Evolutionary conservation across 2,113 vertebrate genomes (phyloP), one percentile per base, ranked within the genome.

Genomic region (Sorex araneus): DNA sequence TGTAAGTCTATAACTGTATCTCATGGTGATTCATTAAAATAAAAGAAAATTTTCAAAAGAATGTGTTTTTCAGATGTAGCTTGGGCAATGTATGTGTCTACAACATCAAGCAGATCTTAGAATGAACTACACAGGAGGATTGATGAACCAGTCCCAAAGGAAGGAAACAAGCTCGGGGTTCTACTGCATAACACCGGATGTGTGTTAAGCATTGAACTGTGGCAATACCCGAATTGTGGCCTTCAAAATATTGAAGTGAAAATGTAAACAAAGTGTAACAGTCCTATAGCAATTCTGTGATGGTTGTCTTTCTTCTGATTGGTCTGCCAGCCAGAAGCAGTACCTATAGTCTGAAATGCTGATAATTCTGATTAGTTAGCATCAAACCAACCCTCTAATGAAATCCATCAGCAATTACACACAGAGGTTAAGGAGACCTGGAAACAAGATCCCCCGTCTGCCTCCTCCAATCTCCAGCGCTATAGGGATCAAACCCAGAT

Each of bases 381-480:
- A 69, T 82, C 82, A 77, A 40, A 73, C 82, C 3, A n/a, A 67
- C 30, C 40, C 43, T 84, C 54, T 90, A 92, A 92, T 83, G 88
- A 57, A 93, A 88, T 34, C 91, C 54, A 8, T 80, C 40, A 47
- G 82, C 60, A 66, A 81, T 34, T 90, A 76, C 79, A 82, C 96
- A 86, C 90, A 95, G 85, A 82, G 85, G 83, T 87, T 85, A 92
- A 93, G 76, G 66, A 96, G 82, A 90, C n/a, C n/a, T n/a, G n/a
- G n/a, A n/a, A n/a, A n/a, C n/a, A n/a, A n/a, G n/a, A n/a, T n/a
- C n/a, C n/a, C n/a, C n/a, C n/a, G n/a, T n/a, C n/a, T n/a, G n/a
- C n/a, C n/a, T n/a, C n/a, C n/a, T n/a, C n/a, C n/a, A n/a, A n/a
- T n/a, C n/a, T n/a, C n/a, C n/a, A n/a, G n/a, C n/a, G n/a, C n/a